Evolutionary conservation across 2,113 vertebrate genomes (phyloP), one percentile per base, ranked within the genome.

Genomic region (Labeo catla): DNA sequence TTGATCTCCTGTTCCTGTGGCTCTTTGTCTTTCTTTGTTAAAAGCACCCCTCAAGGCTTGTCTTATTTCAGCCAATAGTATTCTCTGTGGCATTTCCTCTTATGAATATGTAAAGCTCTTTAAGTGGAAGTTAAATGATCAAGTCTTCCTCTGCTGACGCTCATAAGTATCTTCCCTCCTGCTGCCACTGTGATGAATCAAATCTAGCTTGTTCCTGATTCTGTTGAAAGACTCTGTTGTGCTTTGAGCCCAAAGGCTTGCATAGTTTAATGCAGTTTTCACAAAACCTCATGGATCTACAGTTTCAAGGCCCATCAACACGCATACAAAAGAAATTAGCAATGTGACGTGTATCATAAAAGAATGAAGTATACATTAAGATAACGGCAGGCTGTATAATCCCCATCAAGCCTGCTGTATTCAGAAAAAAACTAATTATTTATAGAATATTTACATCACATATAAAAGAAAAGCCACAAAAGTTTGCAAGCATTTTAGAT

Each of bases 51-150:
- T 61, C 23, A 19, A 59, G 7, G 2, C 9, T 34, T 11, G 12
- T 79, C 9, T 34, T n/a, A 9, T 63, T 81, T 81, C 66, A 23
- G 34, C 12, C 6, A 73, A 47, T n/a, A 52, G 12, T n/a, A 5
- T 23, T 19, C 6, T 73, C 21, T 3, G 12, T 82, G 19, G 47
- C 39, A 77, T 2, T 87, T 15, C 49, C 36, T 34, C 39, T 61
- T 61, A 65, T 78, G 73, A 61, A 61, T 50, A 83, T 39, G 10
- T 36, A 68, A 50, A 68, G 63, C 16, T 45, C 4, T 84, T 85
- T n/a, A 85, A 34, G 16, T 83, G 80, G 84, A 86, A 83, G 81
- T 74, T 74, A 52, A 11, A 54, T 52, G 49, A 54, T 28, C 7
- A 76, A 36, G 9, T 4, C 12, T 59, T 50, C 19, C 15, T 28